These are phyloP conservation scores for Meandrusa payeni DNA, from an alignment of 2,888 invertebrate genomes.

Conservation along the genomic window DNA sequence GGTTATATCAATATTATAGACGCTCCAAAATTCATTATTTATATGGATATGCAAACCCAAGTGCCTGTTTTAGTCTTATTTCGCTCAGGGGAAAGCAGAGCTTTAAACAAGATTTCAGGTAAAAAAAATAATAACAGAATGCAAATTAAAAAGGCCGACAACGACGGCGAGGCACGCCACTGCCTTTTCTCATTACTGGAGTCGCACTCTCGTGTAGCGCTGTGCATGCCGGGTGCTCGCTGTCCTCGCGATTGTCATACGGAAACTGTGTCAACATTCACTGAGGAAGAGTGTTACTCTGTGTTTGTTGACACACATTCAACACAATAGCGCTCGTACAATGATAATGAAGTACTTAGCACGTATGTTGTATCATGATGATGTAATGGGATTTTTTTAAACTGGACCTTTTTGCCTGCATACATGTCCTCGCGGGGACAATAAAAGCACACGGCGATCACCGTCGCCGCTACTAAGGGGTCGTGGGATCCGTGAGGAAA, in stretches of 20 bases:
- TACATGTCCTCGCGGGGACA: too few relatives aligned
- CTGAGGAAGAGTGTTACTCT: conserved; percentile 11
- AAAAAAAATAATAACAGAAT: background rate
- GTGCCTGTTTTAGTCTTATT: too few relatives aligned
- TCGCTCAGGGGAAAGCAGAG: too few relatives aligned
- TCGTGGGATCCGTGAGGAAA: too few relatives aligned
- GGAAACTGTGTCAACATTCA: conserved; percentile 17
- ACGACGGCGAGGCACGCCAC: background rate
- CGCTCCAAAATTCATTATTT: too few relatives aligned
- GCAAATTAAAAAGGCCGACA: conserved; percentile 9
- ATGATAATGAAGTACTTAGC: conserved; percentile 5
- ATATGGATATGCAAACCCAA: too few relatives aligned
- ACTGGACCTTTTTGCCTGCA: too few relatives aligned
- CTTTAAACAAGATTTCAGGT: too few relatives aligned
- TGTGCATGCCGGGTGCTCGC: conserved; percentile 1
- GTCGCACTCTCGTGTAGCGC: conserved; percentile 10
- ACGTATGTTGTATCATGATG: background rate
- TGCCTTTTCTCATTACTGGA: conserved; percentile 23
- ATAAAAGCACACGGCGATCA: too few relatives aligned
- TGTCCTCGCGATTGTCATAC: conserved; percentile 10
- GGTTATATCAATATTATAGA: too few relatives aligned
- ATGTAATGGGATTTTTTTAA: background rate
- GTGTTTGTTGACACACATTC: conserved; percentile 20
- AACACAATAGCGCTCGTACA: conserved; percentile 14
- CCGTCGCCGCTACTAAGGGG: too few relatives aligned